Conservation (phyloP, 2,113 vertebrate species). For the Seriola dumerili region DNA sequence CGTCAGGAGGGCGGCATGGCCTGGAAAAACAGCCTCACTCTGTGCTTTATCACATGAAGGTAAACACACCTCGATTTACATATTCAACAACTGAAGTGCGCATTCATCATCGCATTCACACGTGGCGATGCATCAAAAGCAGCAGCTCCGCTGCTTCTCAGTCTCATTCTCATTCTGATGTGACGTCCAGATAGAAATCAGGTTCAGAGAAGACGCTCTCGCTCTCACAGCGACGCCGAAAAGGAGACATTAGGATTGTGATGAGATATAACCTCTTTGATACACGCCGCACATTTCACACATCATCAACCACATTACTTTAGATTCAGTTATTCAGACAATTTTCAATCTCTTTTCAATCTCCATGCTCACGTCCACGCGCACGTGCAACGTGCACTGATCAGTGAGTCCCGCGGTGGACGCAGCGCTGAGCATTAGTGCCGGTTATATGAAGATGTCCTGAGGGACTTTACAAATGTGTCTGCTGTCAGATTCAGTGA, state of each 20-base stretch:
- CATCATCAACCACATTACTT: neutral
- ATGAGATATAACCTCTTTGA: slow-evolving; percentile 1
- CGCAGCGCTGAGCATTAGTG: neutral
- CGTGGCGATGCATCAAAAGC: slow-evolving; percentile 16
- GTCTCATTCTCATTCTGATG: slow-evolving; percentile 31
- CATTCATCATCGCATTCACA: slow-evolving; percentile 21
- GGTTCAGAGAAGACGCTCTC: neutral
- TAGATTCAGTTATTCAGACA: neutral
- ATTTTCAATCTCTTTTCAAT: neutral
- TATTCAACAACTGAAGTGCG: slow-evolving; percentile 24
- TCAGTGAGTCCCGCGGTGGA: neutral
- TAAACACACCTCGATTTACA: slow-evolving; percentile 17
- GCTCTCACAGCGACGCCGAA: neutral
- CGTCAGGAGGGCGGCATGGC: neutral
- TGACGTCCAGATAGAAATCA: neutral
- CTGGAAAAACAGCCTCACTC: neutral
- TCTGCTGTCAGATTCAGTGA: neutral
- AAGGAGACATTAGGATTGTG: neutral
- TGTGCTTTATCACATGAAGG: neutral
- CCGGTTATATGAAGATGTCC: too few relatives aligned
- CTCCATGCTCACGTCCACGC: neutral
- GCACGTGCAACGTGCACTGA: neutral
- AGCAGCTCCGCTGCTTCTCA: slow-evolving; percentile 1
- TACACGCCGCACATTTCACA: neutral
- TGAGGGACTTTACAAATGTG: neutral